A percentile compares a stretch with the other conserved stretches of the same genome.
These are phyloP conservation scores for Parapsyche elsis DNA, from an alignment of 1,140 invertebrate species.

Conservation along the genomic window DNA sequence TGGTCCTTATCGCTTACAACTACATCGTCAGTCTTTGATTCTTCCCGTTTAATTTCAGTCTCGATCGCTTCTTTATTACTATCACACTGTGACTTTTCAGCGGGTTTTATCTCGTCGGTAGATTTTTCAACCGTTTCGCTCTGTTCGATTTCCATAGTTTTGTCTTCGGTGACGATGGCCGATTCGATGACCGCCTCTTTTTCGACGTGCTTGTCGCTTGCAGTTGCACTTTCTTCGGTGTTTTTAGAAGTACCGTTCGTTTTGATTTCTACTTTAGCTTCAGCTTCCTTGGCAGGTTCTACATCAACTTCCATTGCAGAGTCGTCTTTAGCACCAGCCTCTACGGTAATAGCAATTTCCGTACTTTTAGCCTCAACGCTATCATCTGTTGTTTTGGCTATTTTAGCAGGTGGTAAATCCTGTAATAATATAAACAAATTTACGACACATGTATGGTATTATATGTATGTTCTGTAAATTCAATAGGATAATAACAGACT, in stretches of 20 bases:
- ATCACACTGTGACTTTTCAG: not conserved
- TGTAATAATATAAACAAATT: not conserved
- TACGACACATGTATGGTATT: too few species aligned
- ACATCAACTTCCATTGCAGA: conserved; percentile 39
- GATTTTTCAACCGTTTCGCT: conserved; percentile 15
- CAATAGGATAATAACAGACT: too few species aligned
- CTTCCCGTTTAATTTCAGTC: conserved; percentile 31
- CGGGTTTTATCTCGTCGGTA: not conserved
- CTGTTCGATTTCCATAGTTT: conserved; percentile 37
- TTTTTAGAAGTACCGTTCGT: not conserved
- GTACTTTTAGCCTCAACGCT: not conserved
- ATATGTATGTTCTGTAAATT: too few species aligned
- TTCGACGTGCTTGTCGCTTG: not conserved
- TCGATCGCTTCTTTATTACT: not conserved
- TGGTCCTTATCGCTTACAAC: conserved; percentile 45
- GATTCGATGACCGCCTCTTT: not conserved
- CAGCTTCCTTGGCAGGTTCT: not conserved
- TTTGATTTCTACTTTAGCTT: conserved; percentile 4
- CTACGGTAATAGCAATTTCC: not conserved
- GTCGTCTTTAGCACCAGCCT: conserved; percentile 2
- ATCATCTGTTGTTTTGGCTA: conserved; percentile 44
- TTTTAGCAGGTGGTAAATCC: conserved; percentile 47
- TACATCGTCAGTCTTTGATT: conserved; percentile 49
- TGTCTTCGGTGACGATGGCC: not conserved
- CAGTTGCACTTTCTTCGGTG: not conserved